Evolutionary conservation across 92 coral and sea anemone species (phyloP).

Genomic region (Pocillopora meandrina): DNA sequence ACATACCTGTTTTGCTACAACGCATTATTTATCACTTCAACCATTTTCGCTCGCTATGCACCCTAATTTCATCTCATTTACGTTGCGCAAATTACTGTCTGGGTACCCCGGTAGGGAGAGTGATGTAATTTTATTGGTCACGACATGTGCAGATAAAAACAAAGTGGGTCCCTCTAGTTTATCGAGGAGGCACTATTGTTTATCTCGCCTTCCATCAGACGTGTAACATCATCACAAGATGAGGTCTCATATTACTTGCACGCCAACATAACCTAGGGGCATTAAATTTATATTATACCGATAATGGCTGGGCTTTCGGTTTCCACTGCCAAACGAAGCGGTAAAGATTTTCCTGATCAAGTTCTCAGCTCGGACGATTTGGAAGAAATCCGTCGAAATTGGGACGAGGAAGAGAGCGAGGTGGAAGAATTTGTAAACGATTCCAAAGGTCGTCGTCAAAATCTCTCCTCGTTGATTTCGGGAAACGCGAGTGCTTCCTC

Average conservation of each 20-base stretch:
- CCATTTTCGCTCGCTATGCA: too few species aligned
- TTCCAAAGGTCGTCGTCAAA: slow-evolving; percentile 35
- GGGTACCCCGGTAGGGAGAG: too few species aligned
- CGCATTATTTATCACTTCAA: too few species aligned
- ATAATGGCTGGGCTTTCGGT: slow-evolving; percentile 36
- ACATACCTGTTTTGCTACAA: too few species aligned
- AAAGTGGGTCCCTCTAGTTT: too few species aligned
- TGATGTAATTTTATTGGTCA: too few species aligned
- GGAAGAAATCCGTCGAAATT: slow-evolving; percentile 86
- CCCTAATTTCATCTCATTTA: too few species aligned
- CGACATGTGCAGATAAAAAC: background rate
- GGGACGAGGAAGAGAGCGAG: slow-evolving; percentile 94
- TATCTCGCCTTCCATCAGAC: background rate
- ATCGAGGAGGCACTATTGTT: too few species aligned
- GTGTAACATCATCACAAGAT: slow-evolving; percentile 1
- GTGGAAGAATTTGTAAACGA: slow-evolving; percentile 79
- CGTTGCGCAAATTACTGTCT: too few species aligned
- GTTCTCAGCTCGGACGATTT: slow-evolving; percentile 67
- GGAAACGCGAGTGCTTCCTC: slow-evolving; percentile 21
- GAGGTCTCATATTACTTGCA: background rate
- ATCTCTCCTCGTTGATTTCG: slow-evolving; percentile 3
- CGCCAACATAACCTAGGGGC: background rate
- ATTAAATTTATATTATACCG: background rate
- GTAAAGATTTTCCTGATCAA: slow-evolving; percentile 40
- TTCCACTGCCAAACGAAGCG: slow-evolving; percentile 19